These are phyloP conservation scores for Sphaerodactylus townsendi DNA, from an alignment of 2,113 vertebrate genomes.

Conservation along the genomic window DNA sequence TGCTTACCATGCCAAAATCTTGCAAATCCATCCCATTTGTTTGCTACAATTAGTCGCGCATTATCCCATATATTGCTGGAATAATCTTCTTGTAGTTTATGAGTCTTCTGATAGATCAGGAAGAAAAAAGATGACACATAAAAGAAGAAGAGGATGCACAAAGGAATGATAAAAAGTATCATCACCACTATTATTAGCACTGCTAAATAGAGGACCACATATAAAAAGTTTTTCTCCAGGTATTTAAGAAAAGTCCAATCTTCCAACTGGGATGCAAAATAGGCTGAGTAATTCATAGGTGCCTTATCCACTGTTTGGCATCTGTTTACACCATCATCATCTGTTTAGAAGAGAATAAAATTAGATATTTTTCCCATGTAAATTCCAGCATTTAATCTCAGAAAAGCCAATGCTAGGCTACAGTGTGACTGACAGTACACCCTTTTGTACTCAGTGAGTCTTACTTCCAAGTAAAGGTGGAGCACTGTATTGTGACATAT, in stretches of 20 bases:
- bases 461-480: too few species aligned
- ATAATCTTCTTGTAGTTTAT: constrained; percentile 81
- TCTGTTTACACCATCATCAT: constrained; percentile 66
- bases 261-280: constrained; percentile 66
- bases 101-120: constrained; percentile 83
- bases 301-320: constrained; percentile 68
- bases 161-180: constrained; percentile 81
- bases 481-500: too few species aligned
- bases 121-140: constrained; percentile 85
- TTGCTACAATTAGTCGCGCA: constrained; percentile 82
- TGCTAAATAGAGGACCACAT: constrained; percentile 74
- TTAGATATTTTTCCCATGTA: background rate
- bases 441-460: too few species aligned
- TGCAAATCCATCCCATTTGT: constrained; percentile 82
- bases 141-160: constrained; percentile 75
- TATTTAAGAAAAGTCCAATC: constrained; percentile 75
- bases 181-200: constrained; percentile 82
- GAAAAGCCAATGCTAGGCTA: background rate
- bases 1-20: constrained; percentile 84
- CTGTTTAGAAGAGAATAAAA: background rate
- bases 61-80: constrained; percentile 82
- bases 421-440: background rate
- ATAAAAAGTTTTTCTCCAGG: constrained; percentile 78
- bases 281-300: constrained; percentile 56
- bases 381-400: background rate